A percentile compares a stretch with the other conserved stretches of the same genome.
These are phyloP conservation scores for Fregetta grallaria DNA, from an alignment of 2,113 vertebrate species.

Conservation along the genomic window DNA sequence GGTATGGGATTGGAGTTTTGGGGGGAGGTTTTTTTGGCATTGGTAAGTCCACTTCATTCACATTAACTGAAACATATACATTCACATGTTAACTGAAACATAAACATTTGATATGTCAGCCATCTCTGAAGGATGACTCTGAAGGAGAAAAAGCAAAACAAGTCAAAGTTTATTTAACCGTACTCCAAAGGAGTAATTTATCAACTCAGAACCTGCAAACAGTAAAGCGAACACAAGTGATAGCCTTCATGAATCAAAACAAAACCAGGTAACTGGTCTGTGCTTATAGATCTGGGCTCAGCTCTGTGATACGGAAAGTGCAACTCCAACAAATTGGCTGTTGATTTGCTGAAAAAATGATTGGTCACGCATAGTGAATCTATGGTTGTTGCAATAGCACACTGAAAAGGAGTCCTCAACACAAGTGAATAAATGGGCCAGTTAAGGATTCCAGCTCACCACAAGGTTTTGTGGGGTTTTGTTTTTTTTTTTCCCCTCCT, in stretches of 20 bases:
- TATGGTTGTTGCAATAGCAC: too few species aligned
- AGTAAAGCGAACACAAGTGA: background rate
- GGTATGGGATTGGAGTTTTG: background rate
- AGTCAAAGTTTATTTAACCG: background rate
- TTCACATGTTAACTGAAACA: background rate
- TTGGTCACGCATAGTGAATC: background rate
- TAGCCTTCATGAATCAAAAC: background rate
- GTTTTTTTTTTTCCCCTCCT: too few species aligned
- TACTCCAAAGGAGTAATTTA: background rate
- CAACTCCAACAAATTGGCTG: background rate
- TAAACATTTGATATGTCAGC: rapidly evolving
- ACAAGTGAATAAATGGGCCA: background rate
- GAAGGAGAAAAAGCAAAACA: background rate
- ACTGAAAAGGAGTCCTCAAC: background rate
- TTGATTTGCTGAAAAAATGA: background rate
- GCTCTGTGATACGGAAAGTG: background rate
- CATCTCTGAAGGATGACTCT: too few species aligned
- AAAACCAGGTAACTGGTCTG: background rate
- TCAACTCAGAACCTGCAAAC: background rate
- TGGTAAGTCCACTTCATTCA: background rate
- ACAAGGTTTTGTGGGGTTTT: background rate
- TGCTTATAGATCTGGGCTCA: background rate
- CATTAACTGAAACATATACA: background rate
- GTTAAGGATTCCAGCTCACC: background rate
- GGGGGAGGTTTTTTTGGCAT: background rate